Percentiles rank a stretch among this genome's conserved stretches.
phyloP scores from a whole-genome alignment of 2,888 invertebrate species.

The Zygaena filipendulae region DNA sequence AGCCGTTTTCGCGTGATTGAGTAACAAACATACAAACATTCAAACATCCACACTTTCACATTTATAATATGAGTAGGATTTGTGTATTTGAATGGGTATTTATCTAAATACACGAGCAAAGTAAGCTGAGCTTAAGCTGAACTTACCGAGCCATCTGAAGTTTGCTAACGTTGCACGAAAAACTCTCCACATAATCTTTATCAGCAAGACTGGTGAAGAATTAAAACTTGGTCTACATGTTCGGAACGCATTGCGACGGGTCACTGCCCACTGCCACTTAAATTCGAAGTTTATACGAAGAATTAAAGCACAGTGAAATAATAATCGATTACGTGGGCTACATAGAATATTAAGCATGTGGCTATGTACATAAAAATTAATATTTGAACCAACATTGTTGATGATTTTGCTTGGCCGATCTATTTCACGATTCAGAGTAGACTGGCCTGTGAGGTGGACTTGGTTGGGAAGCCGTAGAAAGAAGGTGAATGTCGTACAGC shows the following conservation, averaged over 20 bases:
- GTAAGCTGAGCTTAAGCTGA: constrained; percentile 1
- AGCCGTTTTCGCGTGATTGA: background rate
- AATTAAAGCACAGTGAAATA: constrained; percentile 36
- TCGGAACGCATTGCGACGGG: too few relatives aligned
- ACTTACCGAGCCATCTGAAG: constrained; percentile 40
- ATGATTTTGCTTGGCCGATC: constrained; percentile 9
- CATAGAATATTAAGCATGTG: constrained; percentile 56
- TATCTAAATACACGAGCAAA: too few relatives aligned
- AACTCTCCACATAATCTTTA: constrained; percentile 20
- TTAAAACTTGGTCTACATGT: too few relatives aligned
- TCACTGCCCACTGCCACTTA: too few relatives aligned
- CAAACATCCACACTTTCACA: background rate
- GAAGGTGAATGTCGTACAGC: constrained; percentile 23
- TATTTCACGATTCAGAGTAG: constrained; percentile 13
- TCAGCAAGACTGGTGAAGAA: constrained; percentile 6
- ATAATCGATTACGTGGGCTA: constrained; percentile 58
- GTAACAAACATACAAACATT: background rate
- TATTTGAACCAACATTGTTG: constrained; percentile 58
- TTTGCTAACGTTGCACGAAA: constrained; percentile 17
- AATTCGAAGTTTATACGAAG: too few relatives aligned
- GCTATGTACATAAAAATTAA: constrained; percentile 63
- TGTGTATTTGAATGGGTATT: too few relatives aligned
- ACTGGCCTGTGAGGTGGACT: constrained; percentile 21
- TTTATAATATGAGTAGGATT: background rate
- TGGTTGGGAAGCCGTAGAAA: constrained; percentile 19